Base-by-base conservation (phyloP, 2,888 invertebrate species). In the Nasonia oneida region DNA sequence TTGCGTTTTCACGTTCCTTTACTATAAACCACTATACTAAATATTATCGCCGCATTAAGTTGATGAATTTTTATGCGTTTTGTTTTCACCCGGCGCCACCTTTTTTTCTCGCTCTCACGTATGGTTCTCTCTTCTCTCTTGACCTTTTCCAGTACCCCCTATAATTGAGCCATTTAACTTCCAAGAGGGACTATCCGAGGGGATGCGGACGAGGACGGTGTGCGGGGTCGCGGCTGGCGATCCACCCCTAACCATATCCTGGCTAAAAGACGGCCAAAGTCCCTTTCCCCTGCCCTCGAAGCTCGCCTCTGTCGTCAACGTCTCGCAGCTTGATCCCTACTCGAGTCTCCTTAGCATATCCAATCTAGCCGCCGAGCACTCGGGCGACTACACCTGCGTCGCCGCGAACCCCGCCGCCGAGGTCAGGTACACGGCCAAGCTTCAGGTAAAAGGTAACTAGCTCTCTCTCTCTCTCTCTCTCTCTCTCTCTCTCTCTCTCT, bases 161-260 rank as follows among this genome's bases (percentile, higher is more conserved):
- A 96, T 96, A 95, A 96, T 97, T 95, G 96, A 96, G 95, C 96
- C 97, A 94, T 97, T 97, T 95, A 95, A 95, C 95, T 97, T 97
- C 95, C 96, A 96, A 96, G 96, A 96, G 94, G 96, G 96, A 94
- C 95, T 97, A 93, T 96, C 96, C 93, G 96, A 97, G 94, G 96
- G 96, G 94, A 96, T 96, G 96, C 95, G 96, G 93, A 97, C 97
- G 90, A 95, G 96, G 94, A 96, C 96, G 93, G 96, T 97, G 93
- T 97, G 97, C 94, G 96, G 96, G 93, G 96, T 97, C 92, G 96
- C 96, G 94, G 95, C 96, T 92, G 97, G 97, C 91, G 97, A 97
- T 94, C 95, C 96, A 91, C 97, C 97, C 89, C 94, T 97, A 89
- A 95, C 95, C 92, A 96, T 97, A 93, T 95, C 95, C 93, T 97